A percentile compares a stretch with the other conserved stretches of the same genome.
These are phyloP conservation scores for Amphibalanus amphitrite DNA, from an alignment of 1,140 invertebrate genomes.

Conservation along the genomic window DNA sequence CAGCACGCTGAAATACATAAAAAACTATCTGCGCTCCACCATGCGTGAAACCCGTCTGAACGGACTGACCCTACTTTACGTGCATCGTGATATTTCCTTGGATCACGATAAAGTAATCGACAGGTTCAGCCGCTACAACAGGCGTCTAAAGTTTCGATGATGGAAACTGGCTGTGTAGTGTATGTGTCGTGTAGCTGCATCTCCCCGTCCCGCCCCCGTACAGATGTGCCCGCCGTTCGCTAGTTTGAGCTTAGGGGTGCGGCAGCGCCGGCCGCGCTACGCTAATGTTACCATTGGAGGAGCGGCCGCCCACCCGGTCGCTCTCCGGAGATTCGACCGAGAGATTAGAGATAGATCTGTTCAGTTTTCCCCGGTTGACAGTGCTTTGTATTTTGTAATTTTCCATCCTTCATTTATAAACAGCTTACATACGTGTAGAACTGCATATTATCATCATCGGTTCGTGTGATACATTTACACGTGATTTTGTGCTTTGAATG, in stretches of 20 bases:
- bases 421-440: background rate
- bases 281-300: background rate
- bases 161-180: too few relatives aligned
- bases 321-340: background rate
- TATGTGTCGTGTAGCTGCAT: background rate
- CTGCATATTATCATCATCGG: background rate
- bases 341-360: background rate
- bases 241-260: background rate
- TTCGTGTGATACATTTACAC: background rate
- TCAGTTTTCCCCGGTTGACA: background rate
- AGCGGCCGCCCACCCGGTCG: too few relatives aligned
- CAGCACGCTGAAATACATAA: too few relatives aligned
- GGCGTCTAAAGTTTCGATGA: too few relatives aligned
- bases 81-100: too few relatives aligned
- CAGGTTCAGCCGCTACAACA: too few relatives aligned
- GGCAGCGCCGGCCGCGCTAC: too few relatives aligned
- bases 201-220: background rate
- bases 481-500: slow-evolving; percentile 1
- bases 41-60: too few relatives aligned
- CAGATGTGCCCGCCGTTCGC: background rate
- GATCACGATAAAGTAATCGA: too few relatives aligned
- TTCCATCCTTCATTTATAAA: background rate
- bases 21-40: too few relatives aligned
- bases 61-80: too few relatives aligned
- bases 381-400: background rate